Evolutionary conservation across 2,888 invertebrate species (phyloP), one percentile per base, ranked within the genome.

Genomic region (Melieria crassipennis): DNA sequence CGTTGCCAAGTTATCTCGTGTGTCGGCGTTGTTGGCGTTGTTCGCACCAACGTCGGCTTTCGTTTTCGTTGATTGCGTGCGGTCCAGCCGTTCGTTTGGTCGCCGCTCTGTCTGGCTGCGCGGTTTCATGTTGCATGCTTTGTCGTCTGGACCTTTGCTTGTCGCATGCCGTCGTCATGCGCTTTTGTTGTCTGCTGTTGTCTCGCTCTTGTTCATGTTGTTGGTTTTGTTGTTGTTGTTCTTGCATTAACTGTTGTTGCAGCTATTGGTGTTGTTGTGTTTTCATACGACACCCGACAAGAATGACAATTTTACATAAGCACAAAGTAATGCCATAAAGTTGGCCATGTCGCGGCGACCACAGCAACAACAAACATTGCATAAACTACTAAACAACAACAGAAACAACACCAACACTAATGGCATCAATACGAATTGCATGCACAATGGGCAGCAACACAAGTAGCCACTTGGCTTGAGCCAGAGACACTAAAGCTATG

Each of bases 271-370:
- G 57, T 16, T 58, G 58, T 16, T 30, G 30, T 30, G 30, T 30
- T 30, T 30, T 30, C 30, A 30, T 30, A 30, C 30, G 7, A 5
- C 52, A 52, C 11, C n/a, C 52, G 65, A 48, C 30, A 65, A 45
- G 65, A 65, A 65, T 73, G 72, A 69, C 71, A 71, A 73, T 70
- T 75, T 30, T 30, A 30, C 30, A 30, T 30, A 30, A 30, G 30
- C 30, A 30, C 30, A 30, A 30, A 1, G 30, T 30, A 3, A 30
- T 30, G 30, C 30, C 30, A 30, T 30, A 2, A 30, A 30, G 30
- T 30, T 30, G 30, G 30, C 1, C 30, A 30, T 30, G 30, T 30
- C 30, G 30, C 2, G 30, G 30, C 30, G 30, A 30, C 30, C 30
- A 30, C 3, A 30, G 30, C 30, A 30, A 30, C 30, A 30, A 30